Conservation (phyloP, 2,797 vertebrate genomes). For the Fistularia tabacaria region DNA sequence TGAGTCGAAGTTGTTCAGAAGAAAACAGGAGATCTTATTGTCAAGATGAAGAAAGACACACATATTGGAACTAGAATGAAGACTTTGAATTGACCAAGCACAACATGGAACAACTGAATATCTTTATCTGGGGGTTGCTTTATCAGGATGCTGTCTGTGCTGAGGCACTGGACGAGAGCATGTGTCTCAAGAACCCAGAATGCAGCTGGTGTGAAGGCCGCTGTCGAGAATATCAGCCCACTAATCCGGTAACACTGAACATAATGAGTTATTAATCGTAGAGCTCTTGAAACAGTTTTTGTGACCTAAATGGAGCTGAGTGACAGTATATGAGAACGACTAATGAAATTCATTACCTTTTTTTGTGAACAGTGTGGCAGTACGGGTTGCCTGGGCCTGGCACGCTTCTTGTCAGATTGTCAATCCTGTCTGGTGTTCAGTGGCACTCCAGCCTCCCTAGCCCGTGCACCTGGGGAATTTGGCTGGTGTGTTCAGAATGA, state of each 20-base stretch:
- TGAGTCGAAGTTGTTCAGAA: slow-evolving; percentile 48
- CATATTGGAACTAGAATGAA: not conserved
- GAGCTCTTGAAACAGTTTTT: not conserved
- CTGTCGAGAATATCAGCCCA: slow-evolving; percentile 85
- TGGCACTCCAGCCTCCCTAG: slow-evolving; percentile 73
- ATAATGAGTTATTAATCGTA: not conserved
- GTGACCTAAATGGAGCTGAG: not conserved
- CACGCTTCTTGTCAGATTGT: slow-evolving; percentile 87
- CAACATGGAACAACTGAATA: not conserved
- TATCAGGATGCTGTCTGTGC: slow-evolving; percentile 83
- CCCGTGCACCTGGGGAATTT: slow-evolving; percentile 81
- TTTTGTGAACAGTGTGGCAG: slow-evolving; percentile 80
- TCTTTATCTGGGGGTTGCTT: slow-evolving; percentile 4
- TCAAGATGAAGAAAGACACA: not conserved
- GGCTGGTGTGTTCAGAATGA: slow-evolving; percentile 96
- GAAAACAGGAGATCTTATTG: not conserved
- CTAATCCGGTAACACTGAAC: slow-evolving; percentile 73
- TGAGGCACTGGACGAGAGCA: slow-evolving; percentile 84
- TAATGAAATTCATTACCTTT: slow-evolving; percentile 5
- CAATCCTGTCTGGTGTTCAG: slow-evolving; percentile 90
- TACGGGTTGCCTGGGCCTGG: slow-evolving; percentile 85
- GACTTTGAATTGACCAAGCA: not conserved
- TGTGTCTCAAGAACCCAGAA: slow-evolving; percentile 87
- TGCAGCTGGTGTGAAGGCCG: slow-evolving; percentile 90
- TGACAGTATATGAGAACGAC: not conserved